Base-by-base conservation (phyloP, 2,888 invertebrate species). In the Auanema freiburgensis region DNA sequence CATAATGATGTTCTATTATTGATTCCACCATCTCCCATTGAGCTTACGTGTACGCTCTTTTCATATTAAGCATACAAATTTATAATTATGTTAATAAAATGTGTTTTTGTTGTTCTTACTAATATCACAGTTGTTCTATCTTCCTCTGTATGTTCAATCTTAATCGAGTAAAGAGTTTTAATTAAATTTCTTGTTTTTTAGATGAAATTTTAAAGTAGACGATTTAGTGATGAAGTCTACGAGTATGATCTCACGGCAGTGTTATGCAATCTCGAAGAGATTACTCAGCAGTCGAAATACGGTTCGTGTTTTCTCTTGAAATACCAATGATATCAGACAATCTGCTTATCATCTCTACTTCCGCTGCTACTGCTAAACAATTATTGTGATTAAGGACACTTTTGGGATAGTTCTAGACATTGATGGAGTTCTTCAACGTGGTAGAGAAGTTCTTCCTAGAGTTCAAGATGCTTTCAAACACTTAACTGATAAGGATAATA, bases 371-470 rank as follows among this genome's bases (percentile, higher is more conserved):
- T 3, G 46, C 10, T 46, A 6, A 46, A 16, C 16, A 18, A 46
- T 46, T 46, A 6, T 46, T 21, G 3, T 18, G 6, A 21, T 67
- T 46, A 51, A 72, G 70, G 60, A 66, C 21, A 65, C 74, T 12
- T 89, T 89, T 84, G 89, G 89, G n/a, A 84, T 89, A 53, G 84
- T 89, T 43, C 88, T 89, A 78, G 89, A 89, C 79, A 89, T 89
- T 68, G 89, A 89, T 81, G 89, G 89, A 1, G 89, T 89, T 0
- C 87, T 89, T 75, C 88, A 88, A 2, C 84, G 89, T 56, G 89
- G 89, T 0, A 86, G 87, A 67, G 86, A 86, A 59, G 85, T 89
- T 8, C 80, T 89, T 50, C 88, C 89, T 12, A 86, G 87, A 16
- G 88, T 88, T 1, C 86, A 85, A 59, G 87, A 88, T 66, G 87